phyloP scores from a whole-genome alignment of 2,888 invertebrate genomes.

The Plebejus melissa region DNA sequence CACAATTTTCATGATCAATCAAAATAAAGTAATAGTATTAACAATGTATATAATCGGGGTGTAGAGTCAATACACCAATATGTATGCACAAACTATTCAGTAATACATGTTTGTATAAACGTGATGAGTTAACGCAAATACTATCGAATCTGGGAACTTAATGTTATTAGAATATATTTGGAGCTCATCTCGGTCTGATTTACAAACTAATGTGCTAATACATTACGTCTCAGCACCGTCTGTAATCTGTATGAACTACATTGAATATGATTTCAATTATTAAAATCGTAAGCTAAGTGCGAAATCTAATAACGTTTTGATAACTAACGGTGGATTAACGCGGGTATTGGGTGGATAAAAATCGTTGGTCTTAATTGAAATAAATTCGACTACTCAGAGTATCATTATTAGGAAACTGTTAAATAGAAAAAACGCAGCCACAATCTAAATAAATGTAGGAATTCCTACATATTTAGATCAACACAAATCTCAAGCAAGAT shows the following conservation, averaged over 20 bases:
- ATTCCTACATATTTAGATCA: too few species aligned
- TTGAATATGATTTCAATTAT: not conserved
- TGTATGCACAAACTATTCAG: not conserved
- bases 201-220: not conserved
- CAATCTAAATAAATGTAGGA: too few species aligned
- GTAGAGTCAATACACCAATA: not conserved
- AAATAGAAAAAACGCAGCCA: too few species aligned
- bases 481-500: too few species aligned
- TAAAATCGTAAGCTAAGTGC: not conserved
- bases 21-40: too few species aligned
- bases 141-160: not conserved
- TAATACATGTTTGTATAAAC: not conserved
- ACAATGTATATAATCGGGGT: not conserved
- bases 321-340: not conserved
- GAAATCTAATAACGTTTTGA: not conserved
- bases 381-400: too few species aligned
- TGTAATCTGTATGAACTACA: not conserved
- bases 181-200: not conserved
- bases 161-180: not conserved
- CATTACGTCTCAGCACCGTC: not conserved
- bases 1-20: too few species aligned
- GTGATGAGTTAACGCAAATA: not conserved
- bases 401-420: too few species aligned
- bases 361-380: not conserved
- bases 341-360: not conserved